Evolutionary conservation across 2,113 vertebrate species (phyloP).

Genomic region (Empidonax traillii): DNA sequence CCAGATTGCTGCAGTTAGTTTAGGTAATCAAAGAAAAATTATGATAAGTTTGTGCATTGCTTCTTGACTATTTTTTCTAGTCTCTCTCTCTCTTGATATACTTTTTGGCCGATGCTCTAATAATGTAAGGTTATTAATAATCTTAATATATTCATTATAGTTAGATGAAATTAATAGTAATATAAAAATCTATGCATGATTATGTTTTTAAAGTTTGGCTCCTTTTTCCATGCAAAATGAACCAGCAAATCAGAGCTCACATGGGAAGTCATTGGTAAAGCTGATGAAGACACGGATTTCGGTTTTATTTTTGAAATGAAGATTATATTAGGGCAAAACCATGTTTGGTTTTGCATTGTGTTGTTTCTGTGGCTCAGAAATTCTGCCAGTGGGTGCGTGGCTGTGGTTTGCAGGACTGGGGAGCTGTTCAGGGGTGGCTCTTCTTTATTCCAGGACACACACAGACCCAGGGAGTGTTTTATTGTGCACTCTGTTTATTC

Average conservation of each 20-base stretch:
- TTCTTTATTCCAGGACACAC: not conserved
- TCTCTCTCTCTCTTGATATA: not conserved
- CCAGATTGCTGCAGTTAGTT: not conserved
- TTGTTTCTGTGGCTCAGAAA: not conserved
- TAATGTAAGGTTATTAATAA: not conserved
- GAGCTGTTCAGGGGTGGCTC: not conserved
- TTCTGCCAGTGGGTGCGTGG: not conserved
- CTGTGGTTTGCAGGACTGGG: not conserved
- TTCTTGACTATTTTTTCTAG: not conserved
- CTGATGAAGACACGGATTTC: not conserved
- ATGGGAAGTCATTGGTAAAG: not conserved
- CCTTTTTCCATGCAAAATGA: not conserved
- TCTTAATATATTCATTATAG: not conserved
- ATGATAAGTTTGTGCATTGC: not conserved
- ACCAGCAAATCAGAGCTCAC: not conserved
- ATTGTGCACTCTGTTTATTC: not conserved
- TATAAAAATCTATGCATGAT: not conserved
- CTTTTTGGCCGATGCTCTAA: not conserved
- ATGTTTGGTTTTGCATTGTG: no score
- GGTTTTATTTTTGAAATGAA: not conserved
- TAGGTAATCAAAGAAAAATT: not conserved
- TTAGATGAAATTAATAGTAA: not conserved
- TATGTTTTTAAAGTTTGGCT: not conserved
- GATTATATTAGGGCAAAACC: not conserved
- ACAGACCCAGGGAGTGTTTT: not conserved